Evolutionary conservation across 2,888 invertebrate species (phyloP).

Genomic region (Prosopocoilus inquinatus): DNA sequence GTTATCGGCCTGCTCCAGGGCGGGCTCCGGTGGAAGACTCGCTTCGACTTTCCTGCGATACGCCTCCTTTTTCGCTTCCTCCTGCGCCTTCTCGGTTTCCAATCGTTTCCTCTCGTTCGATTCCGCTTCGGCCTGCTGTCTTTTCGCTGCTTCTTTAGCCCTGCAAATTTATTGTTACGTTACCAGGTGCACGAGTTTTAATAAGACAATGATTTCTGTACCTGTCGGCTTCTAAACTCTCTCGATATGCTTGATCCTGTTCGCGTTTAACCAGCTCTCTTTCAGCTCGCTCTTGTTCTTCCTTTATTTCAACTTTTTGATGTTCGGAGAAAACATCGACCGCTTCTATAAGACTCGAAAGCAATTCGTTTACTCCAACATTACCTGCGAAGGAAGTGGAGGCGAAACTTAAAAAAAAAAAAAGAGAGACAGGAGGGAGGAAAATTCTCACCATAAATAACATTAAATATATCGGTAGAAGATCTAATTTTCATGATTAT

Average conservation of each 20-base stretch:
- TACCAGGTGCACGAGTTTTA: background rate
- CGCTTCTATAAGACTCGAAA: slow-evolving; percentile 83
- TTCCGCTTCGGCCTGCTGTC: slow-evolving; percentile 71
- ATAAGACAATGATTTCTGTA: slow-evolving; percentile 37
- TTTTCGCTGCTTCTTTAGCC: slow-evolving; percentile 84
- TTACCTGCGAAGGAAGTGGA: slow-evolving; percentile 57
- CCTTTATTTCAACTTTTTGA: slow-evolving; percentile 72
- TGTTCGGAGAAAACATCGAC: slow-evolving; percentile 81
- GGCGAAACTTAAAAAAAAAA: background rate
- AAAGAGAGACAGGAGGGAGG: slow-evolving; percentile 5
- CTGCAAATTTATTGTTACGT: slow-evolving; percentile 48
- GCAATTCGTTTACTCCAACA: slow-evolving; percentile 84
- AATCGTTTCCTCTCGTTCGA: slow-evolving; percentile 70
- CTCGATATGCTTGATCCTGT: slow-evolving; percentile 91
- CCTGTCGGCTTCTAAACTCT: slow-evolving; percentile 83
- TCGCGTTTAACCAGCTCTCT: slow-evolving; percentile 87
- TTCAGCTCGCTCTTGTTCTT: slow-evolving; percentile 86
- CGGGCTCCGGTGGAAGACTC: slow-evolving; percentile 72
- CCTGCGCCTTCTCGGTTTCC: slow-evolving; percentile 71
- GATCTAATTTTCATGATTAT: slow-evolving; percentile 86
- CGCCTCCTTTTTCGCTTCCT: slow-evolving; percentile 75
- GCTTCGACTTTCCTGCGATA: slow-evolving; percentile 61
- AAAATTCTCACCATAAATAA: slow-evolving; percentile 79
- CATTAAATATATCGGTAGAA: slow-evolving; percentile 85
- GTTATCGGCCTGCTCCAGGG: slow-evolving; percentile 50